Evolutionary conservation across 2,797 vertebrate genomes (phyloP).

Genomic region (Pseudotriccus pelzelni): DNA sequence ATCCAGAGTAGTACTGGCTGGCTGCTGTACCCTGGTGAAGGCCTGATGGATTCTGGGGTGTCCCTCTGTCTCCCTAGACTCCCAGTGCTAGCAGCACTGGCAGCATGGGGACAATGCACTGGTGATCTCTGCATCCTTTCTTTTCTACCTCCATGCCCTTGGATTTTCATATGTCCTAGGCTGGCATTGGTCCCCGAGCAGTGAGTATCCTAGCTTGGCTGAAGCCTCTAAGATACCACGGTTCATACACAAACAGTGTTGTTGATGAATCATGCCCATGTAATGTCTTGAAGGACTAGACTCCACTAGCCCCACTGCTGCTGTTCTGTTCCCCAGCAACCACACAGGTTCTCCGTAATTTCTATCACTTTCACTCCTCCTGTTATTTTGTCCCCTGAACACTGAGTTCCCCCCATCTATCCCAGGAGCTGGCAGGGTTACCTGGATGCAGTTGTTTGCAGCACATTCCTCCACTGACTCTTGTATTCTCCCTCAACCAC

Average conservation of each 20-base stretch:
- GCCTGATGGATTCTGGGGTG: neutral
- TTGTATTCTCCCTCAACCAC: neutral
- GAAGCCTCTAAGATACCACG: neutral
- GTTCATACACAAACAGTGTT: neutral
- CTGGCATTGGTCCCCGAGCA: neutral
- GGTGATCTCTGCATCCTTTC: neutral
- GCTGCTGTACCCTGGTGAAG: neutral
- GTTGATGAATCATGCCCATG: neutral
- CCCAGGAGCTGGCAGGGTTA: neutral
- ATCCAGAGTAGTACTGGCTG: neutral
- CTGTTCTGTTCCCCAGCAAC: neutral
- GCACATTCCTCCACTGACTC: neutral
- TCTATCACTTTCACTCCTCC: neutral
- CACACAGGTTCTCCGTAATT: neutral
- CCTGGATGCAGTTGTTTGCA: neutral
- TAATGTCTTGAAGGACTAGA: neutral
- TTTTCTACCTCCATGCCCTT: neutral
- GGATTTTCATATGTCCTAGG: neutral
- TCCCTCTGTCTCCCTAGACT: accelerated
- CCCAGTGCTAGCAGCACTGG: neutral
- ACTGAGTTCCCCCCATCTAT: neutral
- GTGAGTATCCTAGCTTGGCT: neutral
- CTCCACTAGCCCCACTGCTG: neutral
- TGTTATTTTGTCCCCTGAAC: neutral
- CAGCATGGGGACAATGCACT: neutral